Evolutionary conservation across 2,797 vertebrate genomes (phyloP), one percentile per base, ranked within the genome.

Genomic region (Silurus aristotelis): DNA sequence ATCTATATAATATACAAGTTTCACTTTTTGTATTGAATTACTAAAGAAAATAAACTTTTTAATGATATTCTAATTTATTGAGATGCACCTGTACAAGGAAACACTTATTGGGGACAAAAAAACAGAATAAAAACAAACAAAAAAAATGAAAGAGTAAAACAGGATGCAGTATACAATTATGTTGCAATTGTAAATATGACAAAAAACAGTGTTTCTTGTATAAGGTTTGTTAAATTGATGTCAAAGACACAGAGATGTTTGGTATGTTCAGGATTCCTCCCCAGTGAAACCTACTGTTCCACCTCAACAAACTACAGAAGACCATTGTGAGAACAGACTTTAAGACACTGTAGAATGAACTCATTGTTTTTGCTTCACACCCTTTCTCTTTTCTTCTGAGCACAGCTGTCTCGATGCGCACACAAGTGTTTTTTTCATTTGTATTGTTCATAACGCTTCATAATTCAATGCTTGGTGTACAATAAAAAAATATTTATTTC

Each of bases 331-430:
- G 31, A 60, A 9, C 31, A 72, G 20, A 1, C 68, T 27, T 80
- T 80, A 25, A 60, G 20, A 72, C 13, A 55, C 12, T 2, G 43
- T 5, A 81, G 70, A 87, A 84, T 68, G 76, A 25, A 19, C 38
- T 73, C 56, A 64, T 85, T 85, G 86, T 85, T n/a, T 81, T 38
- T 22, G 15, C 13, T 2, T 80, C 83, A 60, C 68, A 83, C 85
- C 66, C 82, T 6, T 25, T 72, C 82, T 83, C 70, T 82, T 86
- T 80, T 4, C 66, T 68, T 56, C 61, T 46, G 22, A 81, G 14
- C 70, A 22, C 82, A 64, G 27, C 58, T 15, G 84, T 73, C 60
- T 22, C 68, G 61, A n/a, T 27, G 48, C 25, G 3, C 52, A 56
- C 52, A 56, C 22, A 2, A 2, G 5, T 3, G 3, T 19, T 9